These are phyloP conservation scores for Oryzias celebensis DNA, from an alignment of 2,113 vertebrate species.

Conservation along the genomic window DNA sequence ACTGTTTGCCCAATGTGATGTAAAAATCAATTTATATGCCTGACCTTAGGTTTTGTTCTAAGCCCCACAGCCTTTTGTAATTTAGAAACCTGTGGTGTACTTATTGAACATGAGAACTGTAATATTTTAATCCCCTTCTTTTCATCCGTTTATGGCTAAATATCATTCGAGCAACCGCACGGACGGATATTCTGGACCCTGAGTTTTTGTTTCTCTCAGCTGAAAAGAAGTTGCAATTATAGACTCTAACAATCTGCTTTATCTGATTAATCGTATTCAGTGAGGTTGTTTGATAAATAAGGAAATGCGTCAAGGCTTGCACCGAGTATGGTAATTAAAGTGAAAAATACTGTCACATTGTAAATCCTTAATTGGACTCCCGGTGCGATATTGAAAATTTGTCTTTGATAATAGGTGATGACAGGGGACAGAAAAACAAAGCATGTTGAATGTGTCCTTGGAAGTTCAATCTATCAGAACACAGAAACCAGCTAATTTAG, in stretches of 20 bases:
- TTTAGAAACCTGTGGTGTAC: conserved; percentile 62
- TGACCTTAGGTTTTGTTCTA: conserved; percentile 59
- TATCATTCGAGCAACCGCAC: conserved; percentile 7
- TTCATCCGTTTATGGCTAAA: conserved; percentile 19
- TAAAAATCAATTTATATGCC: conserved; percentile 72
- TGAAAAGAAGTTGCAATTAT: conserved; percentile 88
- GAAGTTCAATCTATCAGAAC: conserved; percentile 97
- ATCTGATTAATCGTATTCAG: conserved; percentile 96
- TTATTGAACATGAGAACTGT: conserved; percentile 44
- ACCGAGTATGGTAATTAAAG: conserved; percentile 99
- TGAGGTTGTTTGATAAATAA: conserved; percentile 98
- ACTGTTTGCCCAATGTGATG: conserved; percentile 67
- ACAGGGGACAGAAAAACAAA: conserved; percentile 99
- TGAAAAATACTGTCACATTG: conserved; percentile 99
- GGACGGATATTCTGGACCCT: no score
- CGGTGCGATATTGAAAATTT: conserved; percentile 99
- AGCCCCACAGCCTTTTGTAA: conserved; percentile 60
- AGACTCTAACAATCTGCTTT: conserved; percentile 91
- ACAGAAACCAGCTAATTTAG: conserved; percentile 98
- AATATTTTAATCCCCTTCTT: conserved; percentile 46
- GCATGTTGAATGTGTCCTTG: conserved; percentile 93
- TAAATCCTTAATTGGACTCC: conserved; percentile 99
- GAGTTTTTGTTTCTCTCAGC: conserved; percentile 74
- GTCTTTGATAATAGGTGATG: conserved; percentile 99
- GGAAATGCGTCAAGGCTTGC: conserved; percentile 94